Conservation (phyloP, 2,113 vertebrate genomes). For the Pterocles orientalis region DNA sequence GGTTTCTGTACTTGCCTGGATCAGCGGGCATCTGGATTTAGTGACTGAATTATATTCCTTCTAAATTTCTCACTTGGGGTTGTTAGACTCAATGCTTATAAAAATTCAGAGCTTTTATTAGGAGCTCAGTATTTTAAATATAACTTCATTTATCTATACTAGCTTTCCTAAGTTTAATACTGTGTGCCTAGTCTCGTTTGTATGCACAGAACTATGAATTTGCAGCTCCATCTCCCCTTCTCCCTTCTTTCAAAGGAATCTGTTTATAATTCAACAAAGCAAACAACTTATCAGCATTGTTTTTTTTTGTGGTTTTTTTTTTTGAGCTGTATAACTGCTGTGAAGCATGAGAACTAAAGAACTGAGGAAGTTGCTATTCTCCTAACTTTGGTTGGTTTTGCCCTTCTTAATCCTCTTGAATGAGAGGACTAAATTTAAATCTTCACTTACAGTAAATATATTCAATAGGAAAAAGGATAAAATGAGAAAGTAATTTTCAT, state of each 20-base stretch:
- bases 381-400: background rate
- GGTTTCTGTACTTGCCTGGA: background rate
- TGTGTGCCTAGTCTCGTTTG: background rate
- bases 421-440: background rate
- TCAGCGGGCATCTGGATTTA: background rate
- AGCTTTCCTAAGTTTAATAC: background rate
- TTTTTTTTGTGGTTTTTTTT: background rate
- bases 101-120: background rate
- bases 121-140: background rate
- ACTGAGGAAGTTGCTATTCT: background rate
- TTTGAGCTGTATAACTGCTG: background rate
- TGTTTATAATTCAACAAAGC: background rate
- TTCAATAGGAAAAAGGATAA: background rate
- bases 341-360: background rate
- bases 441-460: background rate
- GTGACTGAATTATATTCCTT: background rate
- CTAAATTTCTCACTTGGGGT: background rate
- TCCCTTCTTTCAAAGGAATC: background rate
- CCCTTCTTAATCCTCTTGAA: background rate
- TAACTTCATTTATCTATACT: background rate
- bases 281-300: background rate
- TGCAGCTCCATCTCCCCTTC: background rate
- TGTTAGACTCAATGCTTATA: background rate
- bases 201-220: background rate
- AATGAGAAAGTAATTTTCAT: background rate